Base-by-base conservation (phyloP, 1,140 invertebrate genomes). In the Scaptomyza pallida region DNA sequence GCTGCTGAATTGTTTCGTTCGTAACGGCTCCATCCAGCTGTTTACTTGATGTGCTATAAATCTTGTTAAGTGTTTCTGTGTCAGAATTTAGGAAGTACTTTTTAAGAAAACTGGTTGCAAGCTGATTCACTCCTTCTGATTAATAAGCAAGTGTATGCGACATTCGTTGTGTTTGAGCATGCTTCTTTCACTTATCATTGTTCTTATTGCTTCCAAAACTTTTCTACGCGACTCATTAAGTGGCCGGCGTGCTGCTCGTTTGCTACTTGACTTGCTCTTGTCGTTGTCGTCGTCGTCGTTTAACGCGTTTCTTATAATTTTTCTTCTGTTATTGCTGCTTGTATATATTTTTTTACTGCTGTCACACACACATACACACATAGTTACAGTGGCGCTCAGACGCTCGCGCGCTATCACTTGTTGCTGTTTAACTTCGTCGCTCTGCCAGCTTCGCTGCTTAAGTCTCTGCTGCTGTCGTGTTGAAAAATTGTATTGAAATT, bases 401-500 rank as follows among this genome's bases (percentile, higher is more conserved):
- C 43, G 30, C 48, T n/a, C n/a, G 26, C 6, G 19, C 60, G 76
- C 77, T 85, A 85, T 86, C 80, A 85, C 81, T 83, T 83, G 76
- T 86, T 86, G 80, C 76, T 71, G 51, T 54, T 70, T 75, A 50
- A 79, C 50, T 80, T 80, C 26, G 67, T 81, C 72, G 67, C 67
- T 56, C 78, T 43, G 78, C 47, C 30, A 35, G 10, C 71, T 23
- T 16, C 23, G 47, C 56, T 1, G 44, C n/a, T 17, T 16, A 19
- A 69, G 51, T n/a, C 30, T 15, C 30, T 16, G 48, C 37, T n/a
- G 71, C 45, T 45, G 51, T 73, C 41, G 61, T 54, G 69, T 74
- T 77, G 55, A 85, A 80, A 85, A 86, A 80, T 80, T 55, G 75
- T 78, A 88, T 88, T 88, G 63, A 88, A 88, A 88, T 88, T 88